Evolutionary conservation across 2,797 vertebrate genomes (phyloP).

Genomic region (Eulemur albifrons): DNA sequence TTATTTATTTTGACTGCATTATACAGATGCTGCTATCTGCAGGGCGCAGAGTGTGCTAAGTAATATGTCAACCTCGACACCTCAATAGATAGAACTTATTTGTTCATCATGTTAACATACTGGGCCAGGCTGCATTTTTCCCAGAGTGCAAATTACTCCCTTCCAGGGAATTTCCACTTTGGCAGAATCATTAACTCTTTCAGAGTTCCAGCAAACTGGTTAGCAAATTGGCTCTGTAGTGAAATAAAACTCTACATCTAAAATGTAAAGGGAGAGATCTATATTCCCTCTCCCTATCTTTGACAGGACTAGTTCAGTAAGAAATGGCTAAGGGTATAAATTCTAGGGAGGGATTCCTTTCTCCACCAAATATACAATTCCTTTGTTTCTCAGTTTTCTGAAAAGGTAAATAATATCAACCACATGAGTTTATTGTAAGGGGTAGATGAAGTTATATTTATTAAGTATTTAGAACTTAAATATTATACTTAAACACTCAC

Average conservation of each 20-base stretch:
- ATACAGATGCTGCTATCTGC: background rate
- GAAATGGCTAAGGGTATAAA: background rate
- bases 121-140: background rate
- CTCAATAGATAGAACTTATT: background rate
- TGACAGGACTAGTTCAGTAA: background rate
- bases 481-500: background rate
- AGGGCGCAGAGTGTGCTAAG: background rate
- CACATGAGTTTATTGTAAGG: background rate
- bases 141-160: background rate
- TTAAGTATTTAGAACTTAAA: background rate
- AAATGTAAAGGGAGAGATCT: background rate
- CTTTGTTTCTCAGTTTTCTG: background rate
- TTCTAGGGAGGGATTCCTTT: background rate
- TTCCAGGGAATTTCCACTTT: background rate
- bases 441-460: background rate
- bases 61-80: background rate
- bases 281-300: background rate
- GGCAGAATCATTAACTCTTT: constrained; percentile 15
- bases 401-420: background rate
- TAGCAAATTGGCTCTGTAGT: background rate
- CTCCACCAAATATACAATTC: background rate
- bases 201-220: background rate
- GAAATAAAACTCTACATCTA: background rate
- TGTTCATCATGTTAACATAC: background rate
- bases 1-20: constrained; percentile 42